Conservation (phyloP, 1,140 invertebrate genomes). For the Teleogryllus occipitalis region DNA sequence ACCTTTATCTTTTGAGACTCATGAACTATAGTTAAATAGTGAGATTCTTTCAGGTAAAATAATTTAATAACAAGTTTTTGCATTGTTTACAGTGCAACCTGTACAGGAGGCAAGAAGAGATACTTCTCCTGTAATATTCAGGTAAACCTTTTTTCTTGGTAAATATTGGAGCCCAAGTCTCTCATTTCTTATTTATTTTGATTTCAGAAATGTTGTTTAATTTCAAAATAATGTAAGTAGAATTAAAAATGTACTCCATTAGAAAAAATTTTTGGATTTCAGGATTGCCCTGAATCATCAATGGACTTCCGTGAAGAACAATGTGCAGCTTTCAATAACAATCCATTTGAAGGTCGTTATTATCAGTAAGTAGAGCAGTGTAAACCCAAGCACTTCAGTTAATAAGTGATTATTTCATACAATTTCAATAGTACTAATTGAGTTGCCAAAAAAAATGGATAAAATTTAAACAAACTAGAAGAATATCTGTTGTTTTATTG, state of each 20-base stretch:
- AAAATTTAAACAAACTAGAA: background rate
- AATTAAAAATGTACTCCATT: background rate
- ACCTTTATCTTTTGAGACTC: too few relatives aligned
- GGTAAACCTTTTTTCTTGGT: constrained; percentile 38
- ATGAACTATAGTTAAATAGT: too few relatives aligned
- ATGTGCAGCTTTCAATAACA: constrained; percentile 68
- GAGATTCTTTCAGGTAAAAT: too few relatives aligned
- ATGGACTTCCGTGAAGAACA: constrained; percentile 78
- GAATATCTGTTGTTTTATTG: background rate
- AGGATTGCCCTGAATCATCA: constrained; percentile 68
- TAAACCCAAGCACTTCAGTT: background rate
- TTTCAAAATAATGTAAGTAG: background rate
- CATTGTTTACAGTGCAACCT: constrained; percentile 32
- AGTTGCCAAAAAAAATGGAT: background rate
- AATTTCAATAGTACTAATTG: background rate
- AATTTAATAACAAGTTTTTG: too few relatives aligned
- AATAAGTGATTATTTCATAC: background rate
- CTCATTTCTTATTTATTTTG: background rate
- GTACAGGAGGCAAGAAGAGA: constrained; percentile 64
- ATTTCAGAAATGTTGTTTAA: background rate
- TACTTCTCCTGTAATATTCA: constrained; percentile 88
- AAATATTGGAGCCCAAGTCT: background rate
- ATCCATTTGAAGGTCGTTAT: constrained; percentile 63
- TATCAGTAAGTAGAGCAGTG: constrained; percentile 56
- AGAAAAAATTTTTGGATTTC: constrained; percentile 21